These are phyloP conservation scores for Tenebrosternarchus preto DNA, from an alignment of 2,113 vertebrate genomes.

Conservation along the genomic window DNA sequence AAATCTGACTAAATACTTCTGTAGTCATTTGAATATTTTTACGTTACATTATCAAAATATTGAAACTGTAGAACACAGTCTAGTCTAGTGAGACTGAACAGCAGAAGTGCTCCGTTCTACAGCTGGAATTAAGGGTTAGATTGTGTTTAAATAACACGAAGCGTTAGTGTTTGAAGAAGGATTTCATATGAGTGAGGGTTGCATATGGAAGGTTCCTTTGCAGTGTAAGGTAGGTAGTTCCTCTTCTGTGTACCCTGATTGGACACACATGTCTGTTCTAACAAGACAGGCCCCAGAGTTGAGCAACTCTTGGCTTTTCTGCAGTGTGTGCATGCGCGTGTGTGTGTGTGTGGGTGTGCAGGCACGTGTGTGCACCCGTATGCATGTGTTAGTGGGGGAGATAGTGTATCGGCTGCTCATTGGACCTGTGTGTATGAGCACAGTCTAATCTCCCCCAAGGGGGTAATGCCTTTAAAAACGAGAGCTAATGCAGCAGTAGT, in stretches of 20 bases:
- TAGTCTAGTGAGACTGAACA: constrained; percentile 13
- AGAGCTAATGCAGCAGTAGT: neutral
- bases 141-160: constrained; percentile 40
- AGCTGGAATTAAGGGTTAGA: constrained; percentile 4
- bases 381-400: neutral
- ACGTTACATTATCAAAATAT: neutral
- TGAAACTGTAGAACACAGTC: neutral
- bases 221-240: constrained; percentile 43
- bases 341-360: constrained; percentile 48
- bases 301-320: constrained; percentile 64
- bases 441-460: constrained; percentile 19
- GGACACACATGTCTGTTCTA: constrained; percentile 71
- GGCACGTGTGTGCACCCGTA: constrained; percentile 16
- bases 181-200: constrained; percentile 40
- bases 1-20: too few relatives aligned
- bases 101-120: constrained; percentile 28
- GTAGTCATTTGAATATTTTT: too few relatives aligned
- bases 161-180: constrained; percentile 31
- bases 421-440: constrained; percentile 36
- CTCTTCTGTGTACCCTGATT: constrained; percentile 64
- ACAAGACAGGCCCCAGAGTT: constrained; percentile 62
- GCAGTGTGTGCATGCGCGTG: constrained; percentile 38
- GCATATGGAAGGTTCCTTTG: constrained; percentile 24
- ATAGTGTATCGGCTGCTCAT: constrained; percentile 47
- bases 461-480: constrained; percentile 31